Evolutionary conservation across 2,797 vertebrate genomes (phyloP).

Genomic region (Eurystomus glaucurus): DNA sequence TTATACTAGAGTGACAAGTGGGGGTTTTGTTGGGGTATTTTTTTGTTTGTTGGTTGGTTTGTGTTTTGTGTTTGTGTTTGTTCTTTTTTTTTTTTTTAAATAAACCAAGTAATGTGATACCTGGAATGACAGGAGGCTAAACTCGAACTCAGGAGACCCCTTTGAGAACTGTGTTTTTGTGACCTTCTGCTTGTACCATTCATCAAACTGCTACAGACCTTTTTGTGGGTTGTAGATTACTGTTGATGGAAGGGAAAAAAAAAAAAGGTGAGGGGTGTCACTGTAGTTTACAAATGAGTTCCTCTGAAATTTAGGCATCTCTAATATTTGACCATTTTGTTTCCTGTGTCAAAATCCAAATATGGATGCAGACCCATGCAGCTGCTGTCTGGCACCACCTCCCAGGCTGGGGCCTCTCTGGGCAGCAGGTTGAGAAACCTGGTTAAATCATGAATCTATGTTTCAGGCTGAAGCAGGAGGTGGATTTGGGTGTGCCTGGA

Average conservation of each 20-base stretch:
- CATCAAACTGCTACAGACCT: background rate
- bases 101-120: background rate
- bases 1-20: background rate
- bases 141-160: background rate
- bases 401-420: constrained; percentile 9
- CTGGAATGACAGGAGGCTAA: background rate
- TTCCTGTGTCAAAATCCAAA: background rate
- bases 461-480: background rate
- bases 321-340: background rate
- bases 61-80: background rate
- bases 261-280: background rate
- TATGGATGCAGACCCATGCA: background rate
- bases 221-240: background rate
- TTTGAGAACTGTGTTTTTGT: background rate
- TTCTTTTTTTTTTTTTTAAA: background rate
- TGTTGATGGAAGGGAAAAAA: background rate
- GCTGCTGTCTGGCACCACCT: constrained; percentile 16
- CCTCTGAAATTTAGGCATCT: background rate
- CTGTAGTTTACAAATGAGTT: background rate
- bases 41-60: background rate
- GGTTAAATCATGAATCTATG: background rate
- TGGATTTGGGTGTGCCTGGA: background rate
- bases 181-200: background rate
- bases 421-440: constrained; percentile 48
- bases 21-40: background rate